Evolutionary conservation across 2,888 invertebrate genomes (phyloP).

Genomic region (Drosophila hamatofila): DNA sequence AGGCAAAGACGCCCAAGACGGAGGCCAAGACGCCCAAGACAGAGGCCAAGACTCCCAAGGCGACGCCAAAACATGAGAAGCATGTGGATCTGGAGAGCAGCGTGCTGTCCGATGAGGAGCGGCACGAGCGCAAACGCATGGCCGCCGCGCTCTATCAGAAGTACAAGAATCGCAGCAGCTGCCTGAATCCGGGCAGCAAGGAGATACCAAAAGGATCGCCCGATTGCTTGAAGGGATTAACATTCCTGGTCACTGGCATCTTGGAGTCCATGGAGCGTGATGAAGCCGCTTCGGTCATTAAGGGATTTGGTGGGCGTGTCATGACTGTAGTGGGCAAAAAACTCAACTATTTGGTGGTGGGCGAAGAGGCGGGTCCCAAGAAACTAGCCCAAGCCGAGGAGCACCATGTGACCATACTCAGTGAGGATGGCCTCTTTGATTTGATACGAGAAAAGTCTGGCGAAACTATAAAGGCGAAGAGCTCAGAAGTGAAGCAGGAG

Average conservation of each 20-base stretch:
- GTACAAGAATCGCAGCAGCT: slow-evolving; percentile 92
- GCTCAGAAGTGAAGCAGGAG: slow-evolving; percentile 36
- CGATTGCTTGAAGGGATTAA: slow-evolving; percentile 89
- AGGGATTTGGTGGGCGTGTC: slow-evolving; percentile 92
- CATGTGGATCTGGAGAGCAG: slow-evolving; percentile 79
- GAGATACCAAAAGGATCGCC: slow-evolving; percentile 92
- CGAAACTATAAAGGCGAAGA: slow-evolving; percentile 22
- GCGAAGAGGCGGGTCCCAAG: slow-evolving; percentile 93
- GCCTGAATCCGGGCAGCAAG: slow-evolving; percentile 93
- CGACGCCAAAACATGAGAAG: slow-evolving; percentile 54
- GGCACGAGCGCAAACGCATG: slow-evolving; percentile 89
- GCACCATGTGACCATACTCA: slow-evolving; percentile 90
- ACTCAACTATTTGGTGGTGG: slow-evolving; percentile 92
- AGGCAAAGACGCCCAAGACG: not conserved
- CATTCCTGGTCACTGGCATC: slow-evolving; percentile 93
- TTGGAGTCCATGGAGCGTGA: slow-evolving; percentile 94
- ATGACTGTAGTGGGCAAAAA: slow-evolving; percentile 91
- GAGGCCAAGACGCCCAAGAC: not conserved
- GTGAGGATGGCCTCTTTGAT: slow-evolving; percentile 93
- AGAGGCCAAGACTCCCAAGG: not conserved
- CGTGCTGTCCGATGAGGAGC: slow-evolving; percentile 87
- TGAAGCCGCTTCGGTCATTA: slow-evolving; percentile 90
- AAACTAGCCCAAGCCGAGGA: slow-evolving; percentile 92
- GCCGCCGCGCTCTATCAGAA: slow-evolving; percentile 90
- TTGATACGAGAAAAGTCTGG: slow-evolving; percentile 89